Evolutionary conservation across 2,888 invertebrate genomes (phyloP).

Genomic region (Hirtodrosophila confusa): DNA sequence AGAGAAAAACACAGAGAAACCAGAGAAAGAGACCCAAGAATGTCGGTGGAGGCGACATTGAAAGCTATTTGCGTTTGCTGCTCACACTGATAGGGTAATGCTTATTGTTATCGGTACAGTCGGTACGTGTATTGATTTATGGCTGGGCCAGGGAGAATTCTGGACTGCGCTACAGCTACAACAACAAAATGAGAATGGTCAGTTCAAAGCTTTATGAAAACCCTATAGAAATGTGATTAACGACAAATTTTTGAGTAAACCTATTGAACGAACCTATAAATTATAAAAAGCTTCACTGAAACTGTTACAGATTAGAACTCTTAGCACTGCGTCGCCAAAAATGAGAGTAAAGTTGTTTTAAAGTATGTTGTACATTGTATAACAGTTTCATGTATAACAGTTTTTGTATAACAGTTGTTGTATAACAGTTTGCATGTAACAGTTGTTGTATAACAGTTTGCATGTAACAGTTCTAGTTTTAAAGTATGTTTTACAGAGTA

Average conservation of each 20-base stretch:
- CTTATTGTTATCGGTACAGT: conserved; percentile 55
- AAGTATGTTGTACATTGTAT: not conserved
- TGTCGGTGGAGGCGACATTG: conserved; percentile 56
- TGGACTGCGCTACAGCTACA: conserved; percentile 29
- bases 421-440: conserved; percentile 6
- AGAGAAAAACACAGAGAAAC: conserved; percentile 8
- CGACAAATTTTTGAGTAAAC: not conserved
- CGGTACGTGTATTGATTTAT: conserved; percentile 50
- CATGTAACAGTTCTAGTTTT: not conserved
- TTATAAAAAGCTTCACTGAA: not conserved
- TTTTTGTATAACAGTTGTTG: not conserved
- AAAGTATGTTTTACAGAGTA: too few relatives aligned
- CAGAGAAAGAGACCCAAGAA: conserved; percentile 20
- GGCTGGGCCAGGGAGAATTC: conserved; percentile 19
- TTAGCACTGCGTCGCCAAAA: too few relatives aligned
- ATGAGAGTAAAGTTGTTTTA: too few relatives aligned
- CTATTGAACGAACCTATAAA: not conserved
- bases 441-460: conserved; percentile 4
- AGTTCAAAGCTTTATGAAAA: not conserved
- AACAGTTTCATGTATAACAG: conserved; percentile 7
- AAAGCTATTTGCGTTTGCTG: conserved; percentile 42
- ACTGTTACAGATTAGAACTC: too few relatives aligned
- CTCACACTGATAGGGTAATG: conserved; percentile 62
- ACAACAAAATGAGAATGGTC: not conserved
- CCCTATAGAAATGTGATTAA: conserved; percentile 2